Conservation (phyloP, 2,888 invertebrate genomes). For the Dynastes hyllus region DNA sequence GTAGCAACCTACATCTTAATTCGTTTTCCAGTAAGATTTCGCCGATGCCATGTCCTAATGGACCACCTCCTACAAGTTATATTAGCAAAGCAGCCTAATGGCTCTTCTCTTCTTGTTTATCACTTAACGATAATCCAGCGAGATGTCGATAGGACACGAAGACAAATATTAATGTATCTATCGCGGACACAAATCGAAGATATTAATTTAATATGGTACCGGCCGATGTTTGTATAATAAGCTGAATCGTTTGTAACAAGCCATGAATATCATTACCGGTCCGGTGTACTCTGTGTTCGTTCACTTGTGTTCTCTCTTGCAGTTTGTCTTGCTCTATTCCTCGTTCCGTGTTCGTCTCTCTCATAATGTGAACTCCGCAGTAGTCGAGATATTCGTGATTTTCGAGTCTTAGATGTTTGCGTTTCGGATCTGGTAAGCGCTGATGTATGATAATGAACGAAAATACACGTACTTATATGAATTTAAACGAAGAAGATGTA, state of each 20-base stretch:
- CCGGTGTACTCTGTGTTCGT: not conserved
- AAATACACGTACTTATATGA: slow-evolving; percentile 7
- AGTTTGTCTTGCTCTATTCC: slow-evolving; percentile 20
- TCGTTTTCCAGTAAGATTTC: no score
- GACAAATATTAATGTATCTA: slow-evolving; percentile 45
- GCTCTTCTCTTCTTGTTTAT: not conserved
- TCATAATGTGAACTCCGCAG: slow-evolving; percentile 9
- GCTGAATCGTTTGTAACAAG: slow-evolving; percentile 43
- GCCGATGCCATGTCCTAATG: no score
- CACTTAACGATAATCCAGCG: slow-evolving; percentile 25
- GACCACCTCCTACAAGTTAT: not conserved
- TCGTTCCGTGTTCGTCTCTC: slow-evolving; percentile 20
- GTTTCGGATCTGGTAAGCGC: slow-evolving; percentile 1
- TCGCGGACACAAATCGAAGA: slow-evolving; percentile 40
- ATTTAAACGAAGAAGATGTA: not conserved
- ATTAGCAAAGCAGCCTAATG: not conserved
- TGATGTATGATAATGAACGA: slow-evolving; percentile 1
- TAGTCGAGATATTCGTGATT: slow-evolving; percentile 20
- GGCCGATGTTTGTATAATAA: slow-evolving; percentile 46
- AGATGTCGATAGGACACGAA: slow-evolving; percentile 40
- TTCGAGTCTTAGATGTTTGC: slow-evolving; percentile 4
- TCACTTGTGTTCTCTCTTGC: slow-evolving; percentile 1
- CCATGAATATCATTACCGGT: slow-evolving; percentile 45
- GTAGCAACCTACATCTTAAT: not conserved
- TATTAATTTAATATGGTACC: slow-evolving; percentile 44